phyloP scores from a whole-genome alignment of 2,888 invertebrate species.

The Ectropis crepuscularia region DNA sequence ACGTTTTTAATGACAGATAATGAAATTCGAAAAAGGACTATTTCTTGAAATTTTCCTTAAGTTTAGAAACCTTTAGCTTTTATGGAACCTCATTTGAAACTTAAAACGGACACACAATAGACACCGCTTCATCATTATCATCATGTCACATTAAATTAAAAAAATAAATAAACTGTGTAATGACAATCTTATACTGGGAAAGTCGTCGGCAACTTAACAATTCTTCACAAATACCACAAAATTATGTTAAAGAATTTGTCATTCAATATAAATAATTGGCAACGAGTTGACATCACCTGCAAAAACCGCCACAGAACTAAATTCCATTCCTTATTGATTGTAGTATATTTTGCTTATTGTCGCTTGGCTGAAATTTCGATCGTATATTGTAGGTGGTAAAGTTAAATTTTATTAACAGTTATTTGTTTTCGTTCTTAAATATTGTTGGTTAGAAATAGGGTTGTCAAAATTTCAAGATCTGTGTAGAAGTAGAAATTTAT shows the following conservation, averaged over 20 bases:
- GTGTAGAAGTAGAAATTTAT: too few relatives aligned
- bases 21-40: constrained; percentile 1
- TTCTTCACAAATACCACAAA: constrained; percentile 10
- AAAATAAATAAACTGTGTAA: constrained; percentile 17
- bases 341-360: not conserved
- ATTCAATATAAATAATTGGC: constrained; percentile 22
- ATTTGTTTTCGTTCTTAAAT: not conserved
- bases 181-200: constrained; percentile 31
- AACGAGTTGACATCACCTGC: constrained; percentile 27
- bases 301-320: constrained; percentile 21
- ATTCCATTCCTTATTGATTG: constrained; percentile 29
- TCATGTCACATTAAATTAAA: not conserved
- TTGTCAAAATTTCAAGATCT: constrained; percentile 1
- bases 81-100: constrained; percentile 4
- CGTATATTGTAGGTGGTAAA: not conserved
- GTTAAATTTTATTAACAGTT: not conserved
- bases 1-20: constrained; percentile 6
- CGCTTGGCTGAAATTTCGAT: not conserved
- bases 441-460: constrained; percentile 1
- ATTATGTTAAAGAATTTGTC: constrained; percentile 26
- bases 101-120: constrained; percentile 10
- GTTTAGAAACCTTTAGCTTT: constrained; percentile 13
- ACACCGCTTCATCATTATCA: constrained; percentile 2
- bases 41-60: constrained; percentile 2
- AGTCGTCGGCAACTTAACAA: constrained; percentile 28